Percentiles rank a stretch among this genome's conserved stretches.
Evolutionary conservation across 2,113 vertebrate genomes (phyloP).

Genomic region (Glaucidium brasilianum): DNA sequence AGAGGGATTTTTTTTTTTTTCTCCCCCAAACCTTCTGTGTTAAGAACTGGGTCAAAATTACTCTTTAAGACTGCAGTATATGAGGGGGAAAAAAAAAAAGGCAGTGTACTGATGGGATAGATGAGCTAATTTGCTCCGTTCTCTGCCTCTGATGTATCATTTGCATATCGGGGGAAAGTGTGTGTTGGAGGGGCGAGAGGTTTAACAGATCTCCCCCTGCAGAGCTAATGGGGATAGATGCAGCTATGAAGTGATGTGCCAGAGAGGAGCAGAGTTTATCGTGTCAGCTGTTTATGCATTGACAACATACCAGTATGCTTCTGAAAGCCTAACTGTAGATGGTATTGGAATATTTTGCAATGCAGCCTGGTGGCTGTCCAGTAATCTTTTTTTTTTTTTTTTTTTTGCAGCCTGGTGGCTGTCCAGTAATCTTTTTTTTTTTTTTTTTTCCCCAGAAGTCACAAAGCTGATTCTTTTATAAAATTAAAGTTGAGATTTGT

Average conservation of each 20-base stretch:
- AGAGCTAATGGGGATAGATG: not conserved
- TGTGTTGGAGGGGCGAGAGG: not conserved
- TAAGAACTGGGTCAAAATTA: not conserved
- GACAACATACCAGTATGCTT: not conserved
- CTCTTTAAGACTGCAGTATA: not conserved
- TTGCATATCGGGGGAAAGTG: not conserved
- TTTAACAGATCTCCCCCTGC: not conserved
- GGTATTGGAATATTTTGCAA: not conserved
- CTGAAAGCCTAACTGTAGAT: no score
- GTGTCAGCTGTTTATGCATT: fast-evolving
- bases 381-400: not conserved
- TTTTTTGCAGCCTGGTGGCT: not conserved
- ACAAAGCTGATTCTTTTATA: not conserved
- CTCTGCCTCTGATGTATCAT: no score
- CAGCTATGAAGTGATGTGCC: not conserved
- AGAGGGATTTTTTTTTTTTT: not conserved
- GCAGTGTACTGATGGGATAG: not conserved
- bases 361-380: not conserved
- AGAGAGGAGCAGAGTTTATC: not conserved
- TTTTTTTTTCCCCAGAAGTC: not conserved
- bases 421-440: not conserved
- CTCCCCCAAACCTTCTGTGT: not conserved
- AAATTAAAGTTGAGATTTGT: not conserved
- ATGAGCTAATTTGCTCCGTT: not conserved
- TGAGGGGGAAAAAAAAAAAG: not conserved